Evolutionary conservation across 2,888 invertebrate species (phyloP).

Genomic region (Metacarcinus magister): DNA sequence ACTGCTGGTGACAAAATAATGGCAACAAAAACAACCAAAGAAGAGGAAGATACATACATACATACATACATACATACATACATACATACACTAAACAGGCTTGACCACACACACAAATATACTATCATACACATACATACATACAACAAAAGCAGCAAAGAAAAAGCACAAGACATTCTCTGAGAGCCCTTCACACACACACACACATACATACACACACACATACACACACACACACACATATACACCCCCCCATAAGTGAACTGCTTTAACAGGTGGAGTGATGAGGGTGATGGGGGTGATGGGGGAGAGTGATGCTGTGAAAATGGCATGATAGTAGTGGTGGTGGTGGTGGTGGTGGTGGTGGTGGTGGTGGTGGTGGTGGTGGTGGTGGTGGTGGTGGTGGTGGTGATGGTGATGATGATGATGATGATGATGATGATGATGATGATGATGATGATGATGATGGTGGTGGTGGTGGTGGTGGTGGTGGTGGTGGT

Average conservation of each 20-base stretch:
- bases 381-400: not conserved
- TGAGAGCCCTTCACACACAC: not conserved
- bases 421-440: not conserved
- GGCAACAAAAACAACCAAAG: too few relatives aligned
- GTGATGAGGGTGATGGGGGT: not conserved
- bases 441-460: not conserved
- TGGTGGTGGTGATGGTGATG: not conserved
- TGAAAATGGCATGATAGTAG: not conserved
- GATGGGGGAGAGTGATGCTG: not conserved
- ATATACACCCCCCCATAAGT: not conserved
- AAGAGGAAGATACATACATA: too few relatives aligned
- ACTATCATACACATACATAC: not conserved
- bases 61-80: not conserved
- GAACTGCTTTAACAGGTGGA: slow-evolving; percentile 15
- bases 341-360: slow-evolving; percentile 36
- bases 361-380: not conserved
- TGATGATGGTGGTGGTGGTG: not conserved
- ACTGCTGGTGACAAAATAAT: too few relatives aligned
- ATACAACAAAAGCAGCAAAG: not conserved
- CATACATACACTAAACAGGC: not conserved
- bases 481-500: not conserved
- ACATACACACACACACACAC: slow-evolving; percentile 12
- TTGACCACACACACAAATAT: not conserved
- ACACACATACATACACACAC: not conserved
- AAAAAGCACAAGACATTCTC: too few relatives aligned